Conservation (phyloP, 2,888 invertebrate species). For the Saturnia japonica region DNA sequence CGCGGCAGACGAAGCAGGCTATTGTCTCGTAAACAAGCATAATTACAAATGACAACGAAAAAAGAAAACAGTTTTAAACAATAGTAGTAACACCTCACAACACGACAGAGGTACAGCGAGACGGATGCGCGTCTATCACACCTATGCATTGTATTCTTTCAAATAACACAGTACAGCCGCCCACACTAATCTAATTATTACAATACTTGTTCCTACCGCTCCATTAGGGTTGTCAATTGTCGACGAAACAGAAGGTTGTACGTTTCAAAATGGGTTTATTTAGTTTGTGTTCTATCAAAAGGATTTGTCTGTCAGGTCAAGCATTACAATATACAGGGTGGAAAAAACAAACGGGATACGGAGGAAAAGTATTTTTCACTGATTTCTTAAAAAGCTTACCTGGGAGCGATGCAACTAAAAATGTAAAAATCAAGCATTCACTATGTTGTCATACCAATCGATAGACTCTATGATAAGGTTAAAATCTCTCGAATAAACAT, state of each 20-base stretch:
- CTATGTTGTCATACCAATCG: too few relatives aligned
- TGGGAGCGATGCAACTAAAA: too few relatives aligned
- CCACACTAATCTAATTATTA: slow-evolving; percentile 66
- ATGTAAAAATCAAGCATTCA: too few relatives aligned
- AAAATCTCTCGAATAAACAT: too few relatives aligned
- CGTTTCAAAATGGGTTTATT: background rate
- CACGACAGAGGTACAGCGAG: slow-evolving; percentile 30
- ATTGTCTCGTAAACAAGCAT: slow-evolving; percentile 14
- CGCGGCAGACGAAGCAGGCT: background rate
- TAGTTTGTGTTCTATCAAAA: too few relatives aligned
- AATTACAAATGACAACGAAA: slow-evolving; percentile 16
- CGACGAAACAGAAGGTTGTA: background rate
- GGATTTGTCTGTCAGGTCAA: too few relatives aligned
- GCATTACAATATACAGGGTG: too few relatives aligned
- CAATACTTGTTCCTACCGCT: slow-evolving; percentile 54
- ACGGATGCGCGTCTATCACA: slow-evolving; percentile 64
- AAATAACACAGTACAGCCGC: slow-evolving; percentile 50
- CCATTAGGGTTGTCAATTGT: slow-evolving; percentile 3
- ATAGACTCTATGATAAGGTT: too few relatives aligned
- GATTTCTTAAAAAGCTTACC: too few relatives aligned
- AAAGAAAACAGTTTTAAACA: slow-evolving; percentile 42
- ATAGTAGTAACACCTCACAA: slow-evolving; percentile 69
- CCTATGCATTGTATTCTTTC: slow-evolving; percentile 61
- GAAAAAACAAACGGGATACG: too few relatives aligned
- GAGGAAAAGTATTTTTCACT: too few relatives aligned